Conservation (phyloP, 2,113 vertebrate genomes). For the Microcebus ravelobensis region DNA sequence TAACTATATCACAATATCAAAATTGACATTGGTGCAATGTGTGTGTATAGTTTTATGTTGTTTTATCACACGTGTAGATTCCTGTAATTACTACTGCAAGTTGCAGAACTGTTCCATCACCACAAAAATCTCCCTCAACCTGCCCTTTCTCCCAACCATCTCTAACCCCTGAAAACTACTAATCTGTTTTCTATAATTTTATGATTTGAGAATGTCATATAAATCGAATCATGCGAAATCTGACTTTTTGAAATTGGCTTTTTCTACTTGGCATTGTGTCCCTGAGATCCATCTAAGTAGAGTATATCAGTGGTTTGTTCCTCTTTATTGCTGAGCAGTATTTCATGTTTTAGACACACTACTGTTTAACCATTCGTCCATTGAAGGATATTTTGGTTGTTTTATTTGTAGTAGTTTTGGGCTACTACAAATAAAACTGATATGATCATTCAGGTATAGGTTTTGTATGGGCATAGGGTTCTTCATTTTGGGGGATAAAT, state of each 20-base stretch:
- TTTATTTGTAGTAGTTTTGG: background rate
- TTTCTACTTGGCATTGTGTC: background rate
- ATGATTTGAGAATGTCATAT: background rate
- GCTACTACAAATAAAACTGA: background rate
- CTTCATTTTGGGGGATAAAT: conserved; percentile 13
- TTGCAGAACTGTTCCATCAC: background rate
- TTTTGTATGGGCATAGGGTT: background rate
- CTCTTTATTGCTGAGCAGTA: background rate
- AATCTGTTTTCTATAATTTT: background rate
- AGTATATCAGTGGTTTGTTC: background rate
- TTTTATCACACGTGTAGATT: background rate
- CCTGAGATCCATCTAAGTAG: background rate
- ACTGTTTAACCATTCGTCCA: background rate
- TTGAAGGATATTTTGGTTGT: background rate
- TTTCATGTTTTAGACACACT: background rate
- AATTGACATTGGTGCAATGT: background rate
- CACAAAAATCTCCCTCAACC: background rate
- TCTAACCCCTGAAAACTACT: background rate
- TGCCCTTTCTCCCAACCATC: background rate
- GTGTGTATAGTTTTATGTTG: background rate
- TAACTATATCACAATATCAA: background rate
- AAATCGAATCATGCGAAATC: background rate
- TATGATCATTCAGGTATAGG: background rate
- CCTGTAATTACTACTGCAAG: background rate
- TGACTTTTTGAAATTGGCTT: conserved; percentile 4